These are phyloP conservation scores for Champsocephalus gunnari DNA, from an alignment of 2,797 vertebrate genomes.

Conservation along the genomic window DNA sequence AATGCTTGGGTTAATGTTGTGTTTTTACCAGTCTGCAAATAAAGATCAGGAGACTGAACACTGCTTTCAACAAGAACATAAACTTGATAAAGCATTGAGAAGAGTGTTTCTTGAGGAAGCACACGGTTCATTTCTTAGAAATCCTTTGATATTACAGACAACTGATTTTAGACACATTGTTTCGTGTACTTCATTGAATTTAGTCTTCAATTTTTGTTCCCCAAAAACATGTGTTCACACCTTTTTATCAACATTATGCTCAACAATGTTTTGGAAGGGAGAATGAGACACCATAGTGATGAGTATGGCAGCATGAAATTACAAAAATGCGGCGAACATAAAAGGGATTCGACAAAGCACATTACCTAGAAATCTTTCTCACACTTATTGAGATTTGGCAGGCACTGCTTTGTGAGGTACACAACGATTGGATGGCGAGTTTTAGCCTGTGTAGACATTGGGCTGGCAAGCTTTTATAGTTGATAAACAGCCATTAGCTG, in stretches of 20 bases:
- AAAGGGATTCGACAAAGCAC: constrained; percentile 35
- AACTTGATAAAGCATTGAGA: no score
- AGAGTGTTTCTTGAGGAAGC: no score
- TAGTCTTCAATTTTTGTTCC: no score
- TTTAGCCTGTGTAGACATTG: constrained; percentile 38
- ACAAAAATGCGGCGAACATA: not conserved
- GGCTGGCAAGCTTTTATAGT: constrained; percentile 46
- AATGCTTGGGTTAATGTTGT: no score
- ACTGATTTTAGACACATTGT: no score
- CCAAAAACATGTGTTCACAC: no score
- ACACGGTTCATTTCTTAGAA: no score
- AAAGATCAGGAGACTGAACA: no score
- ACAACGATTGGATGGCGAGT: constrained; percentile 47
- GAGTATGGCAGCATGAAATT: constrained; percentile 19
- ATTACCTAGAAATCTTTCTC: constrained; percentile 8
- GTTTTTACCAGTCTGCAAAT: no score
- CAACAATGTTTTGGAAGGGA: constrained; percentile 9
- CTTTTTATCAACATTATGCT: not conserved
- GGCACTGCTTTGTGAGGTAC: constrained; percentile 20
- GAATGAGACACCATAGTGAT: constrained; percentile 1
- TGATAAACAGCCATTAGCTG: constrained; percentile 63
- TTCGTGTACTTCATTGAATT: no score
- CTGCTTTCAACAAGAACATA: no score
- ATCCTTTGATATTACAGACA: no score
- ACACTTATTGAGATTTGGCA: constrained; percentile 56